These are phyloP conservation scores for Chironomus tepperi DNA, from an alignment of 1,140 invertebrate genomes.

Conservation along the genomic window DNA sequence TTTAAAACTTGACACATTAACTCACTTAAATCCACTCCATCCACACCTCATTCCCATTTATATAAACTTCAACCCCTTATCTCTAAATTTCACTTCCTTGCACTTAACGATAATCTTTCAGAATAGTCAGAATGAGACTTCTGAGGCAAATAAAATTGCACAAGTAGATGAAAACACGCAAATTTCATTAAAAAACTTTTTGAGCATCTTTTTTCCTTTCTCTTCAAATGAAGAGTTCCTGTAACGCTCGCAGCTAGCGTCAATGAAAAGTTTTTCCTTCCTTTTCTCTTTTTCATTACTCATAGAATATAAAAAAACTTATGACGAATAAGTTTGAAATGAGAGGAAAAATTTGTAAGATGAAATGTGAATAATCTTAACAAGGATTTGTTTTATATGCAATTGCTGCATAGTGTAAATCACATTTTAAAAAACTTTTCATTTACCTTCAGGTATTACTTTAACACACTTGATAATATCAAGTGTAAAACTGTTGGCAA, in stretches of 20 bases:
- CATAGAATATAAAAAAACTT: neutral
- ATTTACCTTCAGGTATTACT: no score
- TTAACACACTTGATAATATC: no score
- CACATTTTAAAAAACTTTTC: no score
- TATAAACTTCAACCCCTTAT: neutral
- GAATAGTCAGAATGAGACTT: neutral
- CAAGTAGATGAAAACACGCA: neutral
- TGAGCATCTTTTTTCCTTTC: neutral
- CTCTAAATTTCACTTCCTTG: neutral
- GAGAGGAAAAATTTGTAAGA: neutral
- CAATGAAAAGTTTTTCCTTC: neutral
- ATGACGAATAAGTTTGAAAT: neutral
- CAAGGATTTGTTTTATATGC: neutral
- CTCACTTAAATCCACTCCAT: no score
- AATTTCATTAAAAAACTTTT: constrained; percentile 10
- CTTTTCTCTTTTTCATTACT: neutral
- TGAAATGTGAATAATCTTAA: neutral
- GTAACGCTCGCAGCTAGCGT: neutral
- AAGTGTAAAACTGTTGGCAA: no score
- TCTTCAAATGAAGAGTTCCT: no score
- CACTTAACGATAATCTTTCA: neutral
- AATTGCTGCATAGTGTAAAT: neutral
- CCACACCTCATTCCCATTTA: neutral
- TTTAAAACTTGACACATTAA: no score
- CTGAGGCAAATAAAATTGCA: neutral